These are phyloP conservation scores for Typhlomys cinereus DNA, from an alignment of 2,113 vertebrate genomes.

Conservation along the genomic window DNA sequence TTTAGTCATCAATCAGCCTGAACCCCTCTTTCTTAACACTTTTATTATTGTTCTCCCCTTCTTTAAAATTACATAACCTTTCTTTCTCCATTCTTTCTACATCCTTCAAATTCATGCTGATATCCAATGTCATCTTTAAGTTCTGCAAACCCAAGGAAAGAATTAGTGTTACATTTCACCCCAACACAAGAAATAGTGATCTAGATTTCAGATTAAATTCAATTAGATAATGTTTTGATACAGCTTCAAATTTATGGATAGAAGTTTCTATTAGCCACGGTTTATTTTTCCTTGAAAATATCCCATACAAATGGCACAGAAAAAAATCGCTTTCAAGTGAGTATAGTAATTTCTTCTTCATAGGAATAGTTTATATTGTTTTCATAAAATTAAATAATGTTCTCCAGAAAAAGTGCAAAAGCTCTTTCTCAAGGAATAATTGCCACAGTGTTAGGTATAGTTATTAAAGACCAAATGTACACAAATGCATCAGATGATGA, in stretches of 20 bases:
- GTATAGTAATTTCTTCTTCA: background rate
- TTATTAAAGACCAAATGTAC: background rate
- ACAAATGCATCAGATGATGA: background rate
- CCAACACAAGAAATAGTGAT: background rate
- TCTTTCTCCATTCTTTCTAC: too few relatives aligned
- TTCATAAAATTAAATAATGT: background rate
- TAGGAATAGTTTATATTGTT: background rate
- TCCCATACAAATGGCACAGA: too few relatives aligned
- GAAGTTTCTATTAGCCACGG: background rate
- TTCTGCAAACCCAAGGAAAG: background rate
- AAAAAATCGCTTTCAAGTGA: background rate
- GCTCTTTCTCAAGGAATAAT: background rate
- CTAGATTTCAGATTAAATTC: background rate
- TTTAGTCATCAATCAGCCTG: background rate
- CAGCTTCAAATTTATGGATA: background rate
- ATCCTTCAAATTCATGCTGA: background rate
- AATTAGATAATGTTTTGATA: background rate
- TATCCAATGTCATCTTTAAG: background rate
- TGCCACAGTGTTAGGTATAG: background rate
- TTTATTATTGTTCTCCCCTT: background rate
- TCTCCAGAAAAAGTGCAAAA: background rate
- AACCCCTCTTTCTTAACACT: background rate
- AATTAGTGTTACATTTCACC: background rate
- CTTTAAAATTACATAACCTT: background rate
- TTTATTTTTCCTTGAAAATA: background rate